Evolutionary conservation across 2,797 vertebrate genomes (phyloP), one percentile per base, ranked within the genome.

Genomic region (Sebastes kiyomatsui): DNA sequence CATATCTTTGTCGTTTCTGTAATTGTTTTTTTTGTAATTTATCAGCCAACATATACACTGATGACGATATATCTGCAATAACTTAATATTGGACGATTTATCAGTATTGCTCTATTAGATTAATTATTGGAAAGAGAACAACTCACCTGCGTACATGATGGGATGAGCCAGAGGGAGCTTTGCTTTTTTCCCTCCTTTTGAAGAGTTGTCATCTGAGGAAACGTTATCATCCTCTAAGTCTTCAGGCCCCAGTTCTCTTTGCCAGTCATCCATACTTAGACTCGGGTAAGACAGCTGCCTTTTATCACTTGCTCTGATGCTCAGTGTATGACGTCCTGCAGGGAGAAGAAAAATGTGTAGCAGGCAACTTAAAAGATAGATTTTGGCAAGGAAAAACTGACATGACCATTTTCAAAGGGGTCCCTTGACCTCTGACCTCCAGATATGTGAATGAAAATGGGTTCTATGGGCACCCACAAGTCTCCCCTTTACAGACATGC

Each of bases 191-290:
- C 12, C 46, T 59, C 14, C 16, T 25, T 60, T 75, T 33, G 22
- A 27, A 8, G 65, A 72, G 22, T 35, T 49, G 30, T 80, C 56
- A 0, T 86, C 71, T 6, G 72, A 73, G 10, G 33, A 80, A 16
- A 83, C 46, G 8, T n/a, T 11, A 3, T 69, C 33, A 52, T 88
- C 49, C 7, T 75, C 68, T 1, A 32, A 32, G 12, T 67, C 11
- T 10, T 38, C 32, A 6, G 1, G 1, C 5, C 3, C 5, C 0
- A 87, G 10, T 23, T 92, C 89, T 20, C 8, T 30, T 7, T 90
- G 75, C 14, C 79, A 42, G 42, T 94, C 87, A 64, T 94, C 93
- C 95, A 96, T 96, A 10, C 42, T 46, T 22, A n/a, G 2, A 49
- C 52, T 82, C 65, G 9, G 11, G 20, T 7, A n/a, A 28, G 32